Base-by-base conservation (phyloP, 2,113 vertebrate genomes). In the Chaetorhynchus papuensis region DNA sequence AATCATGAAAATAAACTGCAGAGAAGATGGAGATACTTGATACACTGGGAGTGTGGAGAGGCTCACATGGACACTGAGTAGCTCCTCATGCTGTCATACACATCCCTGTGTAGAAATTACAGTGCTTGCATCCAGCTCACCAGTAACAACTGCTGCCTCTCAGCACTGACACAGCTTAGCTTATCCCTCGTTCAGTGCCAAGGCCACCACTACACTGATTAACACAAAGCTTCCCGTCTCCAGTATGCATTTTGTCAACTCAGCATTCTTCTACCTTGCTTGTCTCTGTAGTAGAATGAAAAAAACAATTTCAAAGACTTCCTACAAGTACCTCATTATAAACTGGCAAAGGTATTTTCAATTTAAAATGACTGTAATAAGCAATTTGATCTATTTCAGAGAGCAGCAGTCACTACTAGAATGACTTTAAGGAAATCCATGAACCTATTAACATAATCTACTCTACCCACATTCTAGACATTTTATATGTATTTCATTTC, bases 1-100 rank as follows among this genome's bases (percentile, higher is more conserved):
- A 59, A 78, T 69, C 26, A 56, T 17, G 19, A 63, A 77, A 93
- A 88, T 39, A 90, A 88, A 69, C 24, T n/a, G 37, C 33, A 83
- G 37, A 57, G 23, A 57, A 76, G 33, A 83, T 6, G 31, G 28
- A 69, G 26, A 45, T 5, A 44, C 9, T 52, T 16, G 11, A 41
- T 42, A 52, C 13, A 41, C 4, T 1, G 1, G 11, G 44, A 37
- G 24, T 4, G 13, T 11, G 8, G 1, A 10, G 9, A 11, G 5
- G n/a, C 50, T 84, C 52, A 56, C 9, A 49, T 2, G 7, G 47
- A 87, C 65, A 52, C 20, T 24, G 35, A 47, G 21, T 15, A 83
- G 33, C 14, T 57, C 26, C 44, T 88, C 49, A 28, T 5, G 4
- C 30, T 81, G 27, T 68, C 59, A 61, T 0, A 70, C 1, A 13